phyloP scores from a whole-genome alignment of 2,113 vertebrate genomes.

The Sylvia atricapilla region DNA sequence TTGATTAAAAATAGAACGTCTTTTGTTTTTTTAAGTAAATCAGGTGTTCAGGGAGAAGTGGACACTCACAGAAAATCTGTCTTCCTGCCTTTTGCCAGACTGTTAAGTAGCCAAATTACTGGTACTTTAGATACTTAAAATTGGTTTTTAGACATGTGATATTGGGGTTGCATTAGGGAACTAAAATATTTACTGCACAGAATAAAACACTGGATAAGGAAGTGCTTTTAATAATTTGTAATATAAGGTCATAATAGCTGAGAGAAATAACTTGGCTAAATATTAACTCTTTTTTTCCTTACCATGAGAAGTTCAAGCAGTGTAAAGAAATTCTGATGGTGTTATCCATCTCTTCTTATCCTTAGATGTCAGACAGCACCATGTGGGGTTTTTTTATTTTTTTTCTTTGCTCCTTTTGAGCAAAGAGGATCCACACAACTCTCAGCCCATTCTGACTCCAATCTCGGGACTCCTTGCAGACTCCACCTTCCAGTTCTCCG shows the following conservation, averaged over 20 bases:
- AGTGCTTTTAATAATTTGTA: background rate
- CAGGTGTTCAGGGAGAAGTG: background rate
- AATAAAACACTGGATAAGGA: background rate
- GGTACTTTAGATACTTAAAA: background rate
- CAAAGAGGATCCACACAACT: background rate
- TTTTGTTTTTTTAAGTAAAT: background rate
- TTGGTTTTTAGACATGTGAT: background rate
- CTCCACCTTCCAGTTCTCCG: background rate
- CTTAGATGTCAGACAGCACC: background rate
- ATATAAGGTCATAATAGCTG: background rate
- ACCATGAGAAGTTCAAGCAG: background rate
- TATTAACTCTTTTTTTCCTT: background rate
- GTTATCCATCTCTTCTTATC: background rate
- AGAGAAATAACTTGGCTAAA: background rate
- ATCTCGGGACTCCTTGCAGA: rapidly evolving
- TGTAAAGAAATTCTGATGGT: background rate
- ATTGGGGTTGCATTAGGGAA: background rate
- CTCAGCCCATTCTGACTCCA: background rate
- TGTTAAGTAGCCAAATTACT: background rate
- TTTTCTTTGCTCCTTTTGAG: background rate
- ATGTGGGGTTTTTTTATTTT: background rate
- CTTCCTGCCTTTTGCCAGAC: background rate
- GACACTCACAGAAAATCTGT: background rate
- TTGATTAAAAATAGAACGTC: background rate
- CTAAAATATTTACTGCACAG: background rate